These are phyloP conservation scores for Phania funesta DNA, from an alignment of 2,888 invertebrate species.

Conservation along the genomic window DNA sequence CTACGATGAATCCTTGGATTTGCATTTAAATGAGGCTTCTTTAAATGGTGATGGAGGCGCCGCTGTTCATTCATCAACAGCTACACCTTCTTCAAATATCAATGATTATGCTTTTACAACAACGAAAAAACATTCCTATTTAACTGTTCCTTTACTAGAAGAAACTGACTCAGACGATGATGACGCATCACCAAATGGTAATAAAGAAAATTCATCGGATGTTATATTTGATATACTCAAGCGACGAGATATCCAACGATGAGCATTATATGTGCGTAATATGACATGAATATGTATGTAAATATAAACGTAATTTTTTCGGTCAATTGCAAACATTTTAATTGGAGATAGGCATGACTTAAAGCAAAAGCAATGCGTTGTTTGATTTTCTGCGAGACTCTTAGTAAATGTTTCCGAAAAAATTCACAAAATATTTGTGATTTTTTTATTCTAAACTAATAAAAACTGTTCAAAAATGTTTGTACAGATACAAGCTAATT, in stretches of 20 bases:
- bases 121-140: conserved; percentile 72
- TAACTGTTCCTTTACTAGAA: conserved; percentile 78
- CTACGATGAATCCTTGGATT: conserved; percentile 69
- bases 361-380: too few relatives aligned
- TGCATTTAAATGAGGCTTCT: conserved; percentile 63
- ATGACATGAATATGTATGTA: neutral
- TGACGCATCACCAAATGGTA: conserved; percentile 74
- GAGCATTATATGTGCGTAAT: too few relatives aligned
- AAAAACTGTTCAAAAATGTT: too few relatives aligned
- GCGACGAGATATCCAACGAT: conserved; percentile 81
- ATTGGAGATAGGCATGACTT: too few relatives aligned
- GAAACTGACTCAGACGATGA: conserved; percentile 77
- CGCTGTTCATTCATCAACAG: neutral
- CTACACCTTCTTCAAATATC: conserved; percentile 13
- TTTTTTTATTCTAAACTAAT: too few relatives aligned
- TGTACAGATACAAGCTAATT: too few relatives aligned
- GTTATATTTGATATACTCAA: conserved; percentile 83
- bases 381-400: too few relatives aligned
- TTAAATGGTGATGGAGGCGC: conserved; percentile 1
- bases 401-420: too few relatives aligned
- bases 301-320: neutral
- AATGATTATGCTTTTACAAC: conserved; percentile 59
- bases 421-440: too few relatives aligned
- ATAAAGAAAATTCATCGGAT: conserved; percentile 81
- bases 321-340: too few relatives aligned